A percentile compares a stretch with the other conserved stretches of the same genome.
Evolutionary conservation across 1,140 invertebrate genomes (phyloP).

Genomic region (Zaprionus ornatus): DNA sequence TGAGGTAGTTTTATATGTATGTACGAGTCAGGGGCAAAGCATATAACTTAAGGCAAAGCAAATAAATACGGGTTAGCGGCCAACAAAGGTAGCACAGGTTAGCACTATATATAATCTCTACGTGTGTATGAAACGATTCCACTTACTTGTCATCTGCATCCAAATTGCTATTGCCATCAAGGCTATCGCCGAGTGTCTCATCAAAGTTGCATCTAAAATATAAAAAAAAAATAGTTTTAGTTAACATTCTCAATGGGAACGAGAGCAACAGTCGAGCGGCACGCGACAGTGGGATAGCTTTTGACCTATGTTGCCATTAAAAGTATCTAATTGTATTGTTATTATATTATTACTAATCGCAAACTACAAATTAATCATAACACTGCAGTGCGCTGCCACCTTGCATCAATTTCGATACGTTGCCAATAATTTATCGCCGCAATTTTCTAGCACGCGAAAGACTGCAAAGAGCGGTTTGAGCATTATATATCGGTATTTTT

Average conservation of each 20-base stretch:
- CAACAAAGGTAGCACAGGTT: constrained; percentile 42
- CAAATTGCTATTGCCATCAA: constrained; percentile 70
- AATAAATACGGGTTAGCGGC: constrained; percentile 55
- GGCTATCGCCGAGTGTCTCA: constrained; percentile 66
- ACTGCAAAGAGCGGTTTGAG: no score
- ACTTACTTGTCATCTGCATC: constrained; percentile 67
- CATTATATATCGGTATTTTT: no score
- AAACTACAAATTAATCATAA: no score
- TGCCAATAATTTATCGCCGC: no score
- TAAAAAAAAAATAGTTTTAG: background rate
- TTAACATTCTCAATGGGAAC: background rate
- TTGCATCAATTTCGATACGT: no score
- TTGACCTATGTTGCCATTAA: no score
- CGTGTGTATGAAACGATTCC: background rate
- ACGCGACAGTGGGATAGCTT: no score
- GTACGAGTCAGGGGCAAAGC: constrained; percentile 19
- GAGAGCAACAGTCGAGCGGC: no score
- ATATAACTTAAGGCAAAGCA: constrained; percentile 45
- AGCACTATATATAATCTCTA: background rate
- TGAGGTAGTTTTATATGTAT: constrained; percentile 64
- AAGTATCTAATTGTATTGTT: no score
- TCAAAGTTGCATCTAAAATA: constrained; percentile 64
- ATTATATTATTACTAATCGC: no score
- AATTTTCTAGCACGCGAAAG: no score
- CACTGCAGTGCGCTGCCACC: no score